phyloP scores from a whole-genome alignment of 2,797 vertebrate genomes.

The Fistularia commersonii region DNA sequence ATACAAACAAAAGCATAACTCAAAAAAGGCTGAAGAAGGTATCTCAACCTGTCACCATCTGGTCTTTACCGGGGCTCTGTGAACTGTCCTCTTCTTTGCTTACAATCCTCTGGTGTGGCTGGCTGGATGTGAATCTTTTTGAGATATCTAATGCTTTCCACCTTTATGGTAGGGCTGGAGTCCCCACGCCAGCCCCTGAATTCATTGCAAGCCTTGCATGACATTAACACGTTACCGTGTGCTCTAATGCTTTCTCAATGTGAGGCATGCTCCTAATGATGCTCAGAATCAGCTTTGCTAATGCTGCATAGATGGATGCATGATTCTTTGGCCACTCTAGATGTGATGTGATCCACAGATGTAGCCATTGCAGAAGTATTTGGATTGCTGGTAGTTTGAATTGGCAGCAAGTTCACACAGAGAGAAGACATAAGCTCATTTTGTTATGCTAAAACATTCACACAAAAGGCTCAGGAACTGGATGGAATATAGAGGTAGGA shows the following conservation, averaged over 20 bases:
- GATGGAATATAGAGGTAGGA: neutral
- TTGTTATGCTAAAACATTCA: neutral
- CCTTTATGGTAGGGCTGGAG: conserved; percentile 11
- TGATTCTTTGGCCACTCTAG: conserved; percentile 33
- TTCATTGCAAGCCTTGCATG: conserved; percentile 54
- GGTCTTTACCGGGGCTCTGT: conserved; percentile 47
- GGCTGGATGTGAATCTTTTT: conserved; percentile 34
- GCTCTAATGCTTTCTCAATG: conserved; percentile 28
- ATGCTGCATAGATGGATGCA: conserved; percentile 36
- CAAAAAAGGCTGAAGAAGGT: conserved; percentile 86
- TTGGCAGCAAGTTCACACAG: neutral
- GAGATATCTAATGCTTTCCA: conserved; percentile 22
- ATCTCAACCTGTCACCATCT: conserved; percentile 74
- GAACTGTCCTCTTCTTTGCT: conserved; percentile 39
- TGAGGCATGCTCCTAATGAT: conserved; percentile 34
- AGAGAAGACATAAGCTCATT: conserved; percentile 6
- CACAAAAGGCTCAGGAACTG: conserved; percentile 2
- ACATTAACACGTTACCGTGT: conserved; percentile 40
- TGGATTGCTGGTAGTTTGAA: neutral
- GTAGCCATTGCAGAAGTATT: conserved; percentile 48
- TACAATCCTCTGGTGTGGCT: conserved; percentile 35
- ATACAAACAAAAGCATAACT: conserved; percentile 92
- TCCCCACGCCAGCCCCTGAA: conserved; percentile 3
- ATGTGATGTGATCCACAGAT: conserved; percentile 28
- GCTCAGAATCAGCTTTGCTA: conserved; percentile 26